These are phyloP conservation scores for Drosophila ficusphila DNA, from an alignment of 1,140 invertebrate species.

Conservation along the genomic window DNA sequence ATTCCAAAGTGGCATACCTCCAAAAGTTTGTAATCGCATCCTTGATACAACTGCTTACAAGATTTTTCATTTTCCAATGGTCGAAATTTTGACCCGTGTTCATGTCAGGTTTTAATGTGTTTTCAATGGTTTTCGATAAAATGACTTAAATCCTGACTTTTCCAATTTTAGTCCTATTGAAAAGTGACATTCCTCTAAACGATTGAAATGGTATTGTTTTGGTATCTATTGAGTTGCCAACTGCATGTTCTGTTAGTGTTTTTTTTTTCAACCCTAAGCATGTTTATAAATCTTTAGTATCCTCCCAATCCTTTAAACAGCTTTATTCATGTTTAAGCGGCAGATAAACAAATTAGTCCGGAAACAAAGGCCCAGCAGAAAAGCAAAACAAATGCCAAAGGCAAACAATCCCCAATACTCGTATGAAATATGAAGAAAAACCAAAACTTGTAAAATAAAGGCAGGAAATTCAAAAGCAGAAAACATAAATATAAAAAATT, in stretches of 20 bases:
- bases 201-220: no score
- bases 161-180: no score
- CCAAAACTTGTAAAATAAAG: conserved; percentile 37
- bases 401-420: conserved; percentile 51
- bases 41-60: no score
- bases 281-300: background rate
- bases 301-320: conserved; percentile 32
- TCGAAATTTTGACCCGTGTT: no score
- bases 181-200: no score
- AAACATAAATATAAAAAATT: conserved; percentile 8
- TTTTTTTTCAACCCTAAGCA: conserved; percentile 1
- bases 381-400: conserved; percentile 65
- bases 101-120: no score
- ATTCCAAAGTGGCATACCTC: no score
- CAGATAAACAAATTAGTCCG: conserved; percentile 72
- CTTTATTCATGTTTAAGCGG: conserved; percentile 51
- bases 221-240: background rate
- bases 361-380: conserved; percentile 50
- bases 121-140: no score
- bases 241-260: conserved; percentile 15
- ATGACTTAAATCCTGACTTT: no score
- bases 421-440: conserved; percentile 2
- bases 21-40: no score
- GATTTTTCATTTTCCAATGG: no score
- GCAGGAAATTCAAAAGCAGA: conserved; percentile 9